phyloP scores from a whole-genome alignment of 2,113 vertebrate species.

The Pteruthius melanotis region DNA sequence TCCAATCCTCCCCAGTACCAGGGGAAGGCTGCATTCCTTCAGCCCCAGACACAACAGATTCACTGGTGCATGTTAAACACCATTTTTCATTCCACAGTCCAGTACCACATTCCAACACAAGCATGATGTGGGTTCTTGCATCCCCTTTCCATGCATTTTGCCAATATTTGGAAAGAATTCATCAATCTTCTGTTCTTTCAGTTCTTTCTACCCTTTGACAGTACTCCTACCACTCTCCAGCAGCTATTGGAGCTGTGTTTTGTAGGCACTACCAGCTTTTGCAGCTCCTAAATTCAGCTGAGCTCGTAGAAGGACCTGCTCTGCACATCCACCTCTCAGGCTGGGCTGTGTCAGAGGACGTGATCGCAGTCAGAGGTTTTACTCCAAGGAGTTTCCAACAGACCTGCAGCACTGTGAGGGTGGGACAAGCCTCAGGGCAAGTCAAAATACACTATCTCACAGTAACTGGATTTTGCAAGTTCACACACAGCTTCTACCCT shows the following conservation, averaged over 20 bases:
- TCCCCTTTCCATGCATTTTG: neutral
- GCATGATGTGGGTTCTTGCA: too few species aligned
- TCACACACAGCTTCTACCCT: neutral
- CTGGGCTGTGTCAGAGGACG: neutral
- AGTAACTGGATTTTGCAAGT: neutral
- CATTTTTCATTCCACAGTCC: neutral
- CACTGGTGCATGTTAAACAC: rapidly evolving
- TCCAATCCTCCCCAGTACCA: neutral
- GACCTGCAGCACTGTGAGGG: neutral
- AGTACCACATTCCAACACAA: neutral
- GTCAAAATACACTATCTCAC: neutral
- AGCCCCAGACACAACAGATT: neutral
- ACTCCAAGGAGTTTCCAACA: too few species aligned
- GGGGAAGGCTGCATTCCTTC: neutral
- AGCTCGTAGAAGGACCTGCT: neutral
- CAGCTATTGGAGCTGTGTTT: neutral
- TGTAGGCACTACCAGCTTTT: neutral
- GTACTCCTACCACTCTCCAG: neutral
- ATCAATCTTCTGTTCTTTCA: neutral
- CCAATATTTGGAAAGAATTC: neutral
- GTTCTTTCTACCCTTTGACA: neutral
- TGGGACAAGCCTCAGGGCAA: neutral
- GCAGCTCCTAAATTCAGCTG: neutral
- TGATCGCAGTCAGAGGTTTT: neutral
- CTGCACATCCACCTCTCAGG: neutral